Base-by-base conservation (phyloP, 1,140 invertebrate species). In the Plectus sambesii region DNA sequence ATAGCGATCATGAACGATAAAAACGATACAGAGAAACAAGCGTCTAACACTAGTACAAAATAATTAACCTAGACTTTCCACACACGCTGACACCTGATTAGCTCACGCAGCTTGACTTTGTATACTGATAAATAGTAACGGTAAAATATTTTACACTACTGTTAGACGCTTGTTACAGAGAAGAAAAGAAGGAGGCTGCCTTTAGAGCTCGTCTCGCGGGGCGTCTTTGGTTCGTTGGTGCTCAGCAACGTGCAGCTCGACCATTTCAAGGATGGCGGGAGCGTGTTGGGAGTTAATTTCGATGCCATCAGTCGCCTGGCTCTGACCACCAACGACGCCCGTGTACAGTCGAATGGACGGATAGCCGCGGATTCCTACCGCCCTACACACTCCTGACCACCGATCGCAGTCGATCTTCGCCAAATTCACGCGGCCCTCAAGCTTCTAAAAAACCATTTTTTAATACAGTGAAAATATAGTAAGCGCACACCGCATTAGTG, bases 331-430 rank as follows among this genome's bases (percentile, higher is more conserved):
- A 9, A 19, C 41, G 3, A 38, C 30, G 9, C 58, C 58, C n/a
- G 17, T 19, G 30, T 59, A 60, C 24, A 56, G 35, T 25, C 56
- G 42, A 30, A 60, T 47, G 1, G 56, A 52, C 2, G 58, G 58
- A 25, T 59, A 60, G 4, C 52, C 58, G 8, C 49, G 42, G 42
- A 58, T 36, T 26, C 27, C 37, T 20, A 57, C 58, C 19, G 42
- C 43, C 26, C 51, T 48, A 26, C 58, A 60, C 0, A 59, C 53
- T 36, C 42, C 52, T 1, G 53, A 53, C 38, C 47, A 48, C 44
- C 42, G 48, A 35, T 63, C 66, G 42, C 64, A 67, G 41, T 67
- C 61, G 12, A 67, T 49, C 47, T 67, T 67, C n/a, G 52, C 64
- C 15, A 67, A 37, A 6, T 61, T 53, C 33, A 67, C 61, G 27